These are phyloP conservation scores for Montipora capitata DNA, from an alignment of 92 coral and sea anemone species.

Conservation along the genomic window DNA sequence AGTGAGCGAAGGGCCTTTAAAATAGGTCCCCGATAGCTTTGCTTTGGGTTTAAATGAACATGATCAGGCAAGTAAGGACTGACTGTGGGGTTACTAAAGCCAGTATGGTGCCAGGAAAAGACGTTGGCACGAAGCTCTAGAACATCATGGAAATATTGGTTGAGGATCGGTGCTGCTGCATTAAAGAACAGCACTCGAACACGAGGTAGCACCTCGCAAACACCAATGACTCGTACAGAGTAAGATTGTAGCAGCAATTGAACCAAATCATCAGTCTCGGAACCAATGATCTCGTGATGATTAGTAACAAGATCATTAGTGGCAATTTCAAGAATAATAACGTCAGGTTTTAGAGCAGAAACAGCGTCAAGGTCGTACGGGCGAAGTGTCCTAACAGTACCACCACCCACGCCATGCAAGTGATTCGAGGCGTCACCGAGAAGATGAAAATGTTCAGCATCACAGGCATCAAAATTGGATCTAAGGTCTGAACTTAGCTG, in stretches of 20 bases:
- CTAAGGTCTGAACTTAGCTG: slow-evolving; percentile 8
- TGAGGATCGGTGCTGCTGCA: slow-evolving; percentile 12
- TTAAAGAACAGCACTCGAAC: slow-evolving; percentile 17
- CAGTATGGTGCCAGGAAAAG: slow-evolving; percentile 11
- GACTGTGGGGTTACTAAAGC: not conserved
- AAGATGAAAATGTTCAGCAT: not conserved
- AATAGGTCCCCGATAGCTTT: slow-evolving; percentile 22
- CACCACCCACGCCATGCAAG: slow-evolving; percentile 36
- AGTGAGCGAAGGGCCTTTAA: slow-evolving; percentile 7
- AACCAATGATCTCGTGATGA: slow-evolving; percentile 11
- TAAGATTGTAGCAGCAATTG: not conserved
- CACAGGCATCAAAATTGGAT: not conserved
- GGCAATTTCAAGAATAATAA: slow-evolving; percentile 17
- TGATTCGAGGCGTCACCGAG: not conserved
- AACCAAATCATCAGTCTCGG: slow-evolving; percentile 12
- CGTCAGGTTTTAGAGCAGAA: not conserved
- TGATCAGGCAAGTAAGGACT: not conserved
- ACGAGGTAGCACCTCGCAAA: slow-evolving; percentile 31
- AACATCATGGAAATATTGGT: not conserved
- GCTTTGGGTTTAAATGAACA: not conserved
- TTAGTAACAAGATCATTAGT: slow-evolving; percentile 3
- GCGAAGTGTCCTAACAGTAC: not conserved
- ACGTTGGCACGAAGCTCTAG: slow-evolving; percentile 2
- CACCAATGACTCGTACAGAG: slow-evolving; percentile 12
- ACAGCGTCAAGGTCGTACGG: not conserved